These are phyloP conservation scores for Trachelus troglodyta DNA, from an alignment of 2,888 invertebrate genomes.

Conservation along the genomic window DNA sequence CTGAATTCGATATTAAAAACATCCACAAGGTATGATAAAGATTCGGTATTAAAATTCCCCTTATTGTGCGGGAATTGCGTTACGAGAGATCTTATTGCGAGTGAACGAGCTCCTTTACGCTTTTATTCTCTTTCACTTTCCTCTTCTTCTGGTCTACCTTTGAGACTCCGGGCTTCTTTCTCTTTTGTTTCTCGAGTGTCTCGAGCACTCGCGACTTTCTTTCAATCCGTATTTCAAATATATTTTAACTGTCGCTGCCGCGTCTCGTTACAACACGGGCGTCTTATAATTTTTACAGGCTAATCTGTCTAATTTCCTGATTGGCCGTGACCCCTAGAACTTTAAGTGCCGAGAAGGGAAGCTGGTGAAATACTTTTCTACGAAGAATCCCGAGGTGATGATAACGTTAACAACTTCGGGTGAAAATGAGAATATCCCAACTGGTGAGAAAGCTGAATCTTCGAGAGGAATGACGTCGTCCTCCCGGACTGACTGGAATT, in stretches of 20 bases:
- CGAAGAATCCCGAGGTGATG: neutral
- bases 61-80: constrained; percentile 9
- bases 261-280: neutral
- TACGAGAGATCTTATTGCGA: constrained; percentile 6
- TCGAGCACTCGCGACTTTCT: neutral
- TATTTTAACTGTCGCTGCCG: neutral
- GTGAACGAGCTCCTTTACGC: neutral
- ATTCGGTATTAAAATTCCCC: constrained; percentile 16
- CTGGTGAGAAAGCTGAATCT: neutral
- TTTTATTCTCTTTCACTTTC: neutral
- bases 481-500: neutral
- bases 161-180: neutral
- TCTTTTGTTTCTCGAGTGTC: neutral
- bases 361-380: neutral
- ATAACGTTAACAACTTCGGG: neutral
- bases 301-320: neutral
- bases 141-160: neutral
- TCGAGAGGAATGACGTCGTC: neutral
- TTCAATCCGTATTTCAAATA: constrained; percentile 1
- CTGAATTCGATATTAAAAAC: constrained; percentile 32
- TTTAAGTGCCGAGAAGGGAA: neutral
- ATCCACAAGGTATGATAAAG: constrained; percentile 13
- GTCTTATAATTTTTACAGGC: neutral
- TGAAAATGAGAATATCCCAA: neutral
- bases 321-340: neutral